Conservation (phyloP, 2,797 vertebrate genomes). For the Phrynocephalus forsythii region DNA sequence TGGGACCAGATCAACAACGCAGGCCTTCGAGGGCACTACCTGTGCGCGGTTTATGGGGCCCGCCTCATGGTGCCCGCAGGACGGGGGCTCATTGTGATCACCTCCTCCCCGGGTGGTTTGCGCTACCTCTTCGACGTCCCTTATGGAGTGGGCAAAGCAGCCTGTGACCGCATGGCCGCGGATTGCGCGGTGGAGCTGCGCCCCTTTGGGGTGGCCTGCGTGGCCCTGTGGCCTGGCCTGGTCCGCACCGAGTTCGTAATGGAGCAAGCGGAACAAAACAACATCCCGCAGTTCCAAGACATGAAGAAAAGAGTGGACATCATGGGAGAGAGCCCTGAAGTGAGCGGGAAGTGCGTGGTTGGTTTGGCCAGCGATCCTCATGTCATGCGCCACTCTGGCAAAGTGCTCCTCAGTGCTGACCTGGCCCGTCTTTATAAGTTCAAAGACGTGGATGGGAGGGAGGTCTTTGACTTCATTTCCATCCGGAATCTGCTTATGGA, state of each 20-base stretch:
- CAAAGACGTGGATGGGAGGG: slow-evolving; percentile 83
- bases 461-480: slow-evolving; percentile 80
- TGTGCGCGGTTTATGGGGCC: slow-evolving; percentile 82
- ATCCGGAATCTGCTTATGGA: slow-evolving; percentile 75
- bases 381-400: slow-evolving; percentile 84
- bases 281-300: accelerated
- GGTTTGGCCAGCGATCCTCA: slow-evolving; percentile 84
- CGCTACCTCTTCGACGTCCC: slow-evolving; percentile 84
- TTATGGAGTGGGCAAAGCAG: slow-evolving; percentile 87
- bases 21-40: slow-evolving; percentile 89
- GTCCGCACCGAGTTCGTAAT: slow-evolving; percentile 74
- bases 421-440: slow-evolving; percentile 82
- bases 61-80: slow-evolving; percentile 86
- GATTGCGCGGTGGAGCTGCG: slow-evolving; percentile 85
- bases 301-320: background rate
- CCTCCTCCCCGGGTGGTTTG: slow-evolving; percentile 86
- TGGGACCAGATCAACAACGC: slow-evolving; percentile 87
- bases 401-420: slow-evolving; percentile 84
- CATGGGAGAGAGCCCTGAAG: slow-evolving; percentile 6
- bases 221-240: slow-evolving; percentile 86
- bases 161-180: slow-evolving; percentile 85
- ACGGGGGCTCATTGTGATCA: slow-evolving; percentile 83
- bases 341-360: slow-evolving; percentile 55
- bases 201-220: slow-evolving; percentile 79
- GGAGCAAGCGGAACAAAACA: accelerated